Base-by-base conservation (phyloP, 2,888 invertebrate species). In the Pseudococcus viburni region DNA sequence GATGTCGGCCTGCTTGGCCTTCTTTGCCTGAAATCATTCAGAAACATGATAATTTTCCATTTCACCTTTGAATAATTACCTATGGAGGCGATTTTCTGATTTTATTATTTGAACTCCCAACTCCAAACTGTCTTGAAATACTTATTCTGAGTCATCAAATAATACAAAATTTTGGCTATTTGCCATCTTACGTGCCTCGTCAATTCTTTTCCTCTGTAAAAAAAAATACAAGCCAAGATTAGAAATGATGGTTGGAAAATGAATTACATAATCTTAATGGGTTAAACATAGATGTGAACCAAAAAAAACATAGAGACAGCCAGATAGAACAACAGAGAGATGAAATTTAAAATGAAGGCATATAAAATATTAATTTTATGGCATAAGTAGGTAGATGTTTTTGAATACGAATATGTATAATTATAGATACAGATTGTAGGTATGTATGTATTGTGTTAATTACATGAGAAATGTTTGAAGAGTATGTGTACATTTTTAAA, bases 1-100 rank as follows among this genome's bases (percentile, higher is more conserved):
- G 93, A 98, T 98, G 93, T 98, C 98, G 92, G 96, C 96, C 94
- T 97, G 98, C 94, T 97, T 98, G 94, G 96, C 97, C 95, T 96
- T 97, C 95, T 97, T 97, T 94, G 77, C 77, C 19, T 39, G 26
- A 39, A 83, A 83, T 42, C 19, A 19, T 83, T 42, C 19, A 83
- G 42, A 83, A 83, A 42, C 46, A 4, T 19, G 39, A 39, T 19
- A 83, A 39, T 26, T 19, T 17, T n/a, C 15, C n/a, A 17, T 5
- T n/a, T 51, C 12, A 11, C 12, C 5, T 4, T n/a, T 4, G n/a
- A 55, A 83, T 83, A 22, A 19, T 19, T 42, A 39, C 46, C 46
- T 17, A 42, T 83, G 1, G 55, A n/a, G 0, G 17, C 11, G n/a
- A 17, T 46, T 26, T n/a, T n/a, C n/a, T 4, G 11, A 51, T 51